Conservation (phyloP, 1,140 invertebrate species). For the Drosophila pachea region DNA sequence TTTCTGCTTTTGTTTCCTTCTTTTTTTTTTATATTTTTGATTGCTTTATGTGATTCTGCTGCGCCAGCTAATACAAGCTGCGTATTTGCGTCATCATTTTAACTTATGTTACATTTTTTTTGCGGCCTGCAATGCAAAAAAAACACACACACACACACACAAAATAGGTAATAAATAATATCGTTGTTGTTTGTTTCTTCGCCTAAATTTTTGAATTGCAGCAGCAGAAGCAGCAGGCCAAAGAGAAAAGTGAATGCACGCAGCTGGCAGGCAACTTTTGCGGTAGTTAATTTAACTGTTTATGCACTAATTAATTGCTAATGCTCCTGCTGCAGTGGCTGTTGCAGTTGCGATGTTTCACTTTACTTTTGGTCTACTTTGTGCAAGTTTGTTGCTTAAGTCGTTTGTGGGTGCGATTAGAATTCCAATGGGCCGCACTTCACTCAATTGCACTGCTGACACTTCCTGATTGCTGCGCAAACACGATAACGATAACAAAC, state of each 20-base stretch:
- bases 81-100: conserved; percentile 67
- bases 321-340: conserved; percentile 38
- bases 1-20: background rate
- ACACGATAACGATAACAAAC: conserved; percentile 3
- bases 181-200: conserved; percentile 15
- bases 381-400: conserved; percentile 66
- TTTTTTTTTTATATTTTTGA: conserved; percentile 6
- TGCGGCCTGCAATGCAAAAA: conserved; percentile 19
- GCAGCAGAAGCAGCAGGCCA: conserved; percentile 27
- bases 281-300: conserved; percentile 70
- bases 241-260: conserved; percentile 67
- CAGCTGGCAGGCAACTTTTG: conserved; percentile 34
- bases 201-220: conserved; percentile 30
- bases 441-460: background rate
- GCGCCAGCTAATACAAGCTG: conserved; percentile 42
- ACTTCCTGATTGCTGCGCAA: background rate
- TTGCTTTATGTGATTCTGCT: conserved; percentile 19
- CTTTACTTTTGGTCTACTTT: conserved; percentile 13
- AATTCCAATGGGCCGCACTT: conserved; percentile 5
- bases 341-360: conserved; percentile 28
- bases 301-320: conserved; percentile 78
- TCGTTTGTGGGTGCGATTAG: conserved; percentile 48
- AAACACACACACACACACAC: background rate
- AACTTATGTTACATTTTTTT: conserved; percentile 56
- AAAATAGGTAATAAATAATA: conserved; percentile 20